A percentile compares a stretch with the other conserved stretches of the same genome.
These are phyloP conservation scores for Fulmarus glacialis DNA, from an alignment of 2,113 vertebrate species.

Conservation along the genomic window DNA sequence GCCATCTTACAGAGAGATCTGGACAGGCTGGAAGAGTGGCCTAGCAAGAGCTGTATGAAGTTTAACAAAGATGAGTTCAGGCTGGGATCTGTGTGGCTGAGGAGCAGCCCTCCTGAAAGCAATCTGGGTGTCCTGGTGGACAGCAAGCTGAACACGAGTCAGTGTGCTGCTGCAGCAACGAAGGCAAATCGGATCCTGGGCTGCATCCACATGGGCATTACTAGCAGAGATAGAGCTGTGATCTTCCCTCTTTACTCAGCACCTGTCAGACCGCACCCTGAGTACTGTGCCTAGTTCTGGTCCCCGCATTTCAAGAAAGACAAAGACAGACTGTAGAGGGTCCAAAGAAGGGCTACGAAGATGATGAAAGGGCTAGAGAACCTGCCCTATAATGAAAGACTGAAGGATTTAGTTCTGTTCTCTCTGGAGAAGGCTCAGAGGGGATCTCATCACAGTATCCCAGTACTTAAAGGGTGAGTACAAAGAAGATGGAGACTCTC, in stretches of 20 bases:
- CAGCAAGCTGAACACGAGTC: background rate
- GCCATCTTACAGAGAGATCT: background rate
- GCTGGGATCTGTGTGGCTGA: fast-evolving
- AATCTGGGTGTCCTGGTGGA: background rate
- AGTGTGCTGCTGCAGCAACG: background rate
- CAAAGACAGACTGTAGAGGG: background rate
- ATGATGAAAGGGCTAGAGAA: background rate
- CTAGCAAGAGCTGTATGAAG: background rate
- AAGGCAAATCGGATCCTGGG: background rate
- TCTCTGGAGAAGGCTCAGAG: background rate
- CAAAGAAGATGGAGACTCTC: background rate
- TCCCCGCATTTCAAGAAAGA: background rate
- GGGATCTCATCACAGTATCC: background rate
- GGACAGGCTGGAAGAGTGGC: background rate
- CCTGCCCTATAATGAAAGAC: background rate
- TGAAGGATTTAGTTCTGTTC: background rate
- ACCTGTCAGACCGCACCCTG: background rate
- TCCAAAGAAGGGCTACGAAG: background rate
- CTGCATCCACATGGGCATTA: background rate
- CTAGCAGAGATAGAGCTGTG: fast-evolving
- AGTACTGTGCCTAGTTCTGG: background rate
- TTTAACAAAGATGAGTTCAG: background rate
- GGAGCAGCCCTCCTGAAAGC: background rate
- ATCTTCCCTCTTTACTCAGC: background rate
- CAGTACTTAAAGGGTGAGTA: background rate